Evolutionary conservation across 30 jellyfish, hydroid and myxozoan species (phyloP).

Genomic region (Aurelia sp.): DNA sequence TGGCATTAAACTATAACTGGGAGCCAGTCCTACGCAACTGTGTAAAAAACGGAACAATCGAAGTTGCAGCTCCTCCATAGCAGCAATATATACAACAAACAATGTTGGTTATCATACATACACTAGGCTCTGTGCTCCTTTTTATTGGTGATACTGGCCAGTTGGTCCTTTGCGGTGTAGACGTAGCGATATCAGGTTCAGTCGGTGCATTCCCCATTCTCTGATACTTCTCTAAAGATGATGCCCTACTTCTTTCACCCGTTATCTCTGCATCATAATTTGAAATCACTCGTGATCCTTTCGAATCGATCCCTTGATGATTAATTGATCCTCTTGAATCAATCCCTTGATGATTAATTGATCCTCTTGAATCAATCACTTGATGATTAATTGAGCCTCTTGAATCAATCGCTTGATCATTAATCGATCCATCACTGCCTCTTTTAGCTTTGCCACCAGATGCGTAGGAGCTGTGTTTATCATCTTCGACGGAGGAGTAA

Average conservation of each 20-base stretch:
- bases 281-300: constrained; percentile 7
- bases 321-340: too few species aligned
- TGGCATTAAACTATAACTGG: too few species aligned
- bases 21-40: too few species aligned
- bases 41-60: too few species aligned
- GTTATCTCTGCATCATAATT: not conserved
- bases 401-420: too few species aligned
- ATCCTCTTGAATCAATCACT: not conserved
- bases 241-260: constrained; percentile 14
- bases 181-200: not conserved
- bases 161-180: constrained; percentile 45
- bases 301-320: too few species aligned
- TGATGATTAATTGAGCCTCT: too few species aligned
- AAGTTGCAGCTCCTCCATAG: too few species aligned
- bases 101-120: not conserved
- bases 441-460: constrained; percentile 5
- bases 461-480: constrained; percentile 7
- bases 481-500: constrained; percentile 4
- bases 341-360: not conserved
- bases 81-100: too few species aligned
- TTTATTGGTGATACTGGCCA: constrained; percentile 69
- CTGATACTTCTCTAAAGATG: constrained; percentile 14
- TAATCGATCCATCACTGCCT: constrained; percentile 24
- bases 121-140: constrained; percentile 13
- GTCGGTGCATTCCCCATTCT: not conserved